phyloP scores from a whole-genome alignment of 2,797 vertebrate species.

The Cephalopachus bancanus region DNA sequence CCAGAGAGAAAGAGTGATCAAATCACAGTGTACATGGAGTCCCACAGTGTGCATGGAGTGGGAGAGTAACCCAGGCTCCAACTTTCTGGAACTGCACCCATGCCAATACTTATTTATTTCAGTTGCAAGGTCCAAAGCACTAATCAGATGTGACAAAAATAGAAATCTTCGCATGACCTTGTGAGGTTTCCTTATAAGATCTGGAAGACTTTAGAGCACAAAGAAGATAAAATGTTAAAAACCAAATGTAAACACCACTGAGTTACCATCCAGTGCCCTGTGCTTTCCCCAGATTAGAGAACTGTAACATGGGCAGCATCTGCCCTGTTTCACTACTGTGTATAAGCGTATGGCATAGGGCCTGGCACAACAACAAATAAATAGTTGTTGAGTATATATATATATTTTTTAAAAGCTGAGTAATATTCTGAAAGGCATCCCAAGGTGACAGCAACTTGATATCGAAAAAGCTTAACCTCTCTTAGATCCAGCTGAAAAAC shows the following conservation, averaged over 20 bases:
- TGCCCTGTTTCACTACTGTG: not conserved
- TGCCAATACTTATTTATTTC: not conserved
- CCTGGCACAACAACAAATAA: not conserved
- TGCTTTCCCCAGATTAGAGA: not conserved
- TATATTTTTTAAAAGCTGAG: not conserved
- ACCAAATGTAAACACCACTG: not conserved
- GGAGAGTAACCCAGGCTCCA: not conserved
- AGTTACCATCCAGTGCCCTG: not conserved
- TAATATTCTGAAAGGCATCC: not conserved
- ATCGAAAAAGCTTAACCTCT: not conserved
- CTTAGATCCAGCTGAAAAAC: not conserved
- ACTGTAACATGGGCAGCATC: not conserved
- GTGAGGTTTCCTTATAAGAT: not conserved
- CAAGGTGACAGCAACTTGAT: not conserved
- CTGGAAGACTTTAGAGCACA: not conserved
- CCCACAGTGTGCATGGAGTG: not conserved
- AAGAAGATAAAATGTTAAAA: not conserved
- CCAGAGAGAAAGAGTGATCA: not conserved
- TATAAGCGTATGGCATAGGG: not conserved
- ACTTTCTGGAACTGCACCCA: not conserved
- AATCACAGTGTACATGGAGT: not conserved
- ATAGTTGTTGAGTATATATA: not conserved
- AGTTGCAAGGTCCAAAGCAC: not conserved
- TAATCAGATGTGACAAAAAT: not conserved
- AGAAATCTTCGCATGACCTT: not conserved